Evolutionary conservation across 2,888 invertebrate species (phyloP).

Genomic region (Himalopsyche anomala): DNA sequence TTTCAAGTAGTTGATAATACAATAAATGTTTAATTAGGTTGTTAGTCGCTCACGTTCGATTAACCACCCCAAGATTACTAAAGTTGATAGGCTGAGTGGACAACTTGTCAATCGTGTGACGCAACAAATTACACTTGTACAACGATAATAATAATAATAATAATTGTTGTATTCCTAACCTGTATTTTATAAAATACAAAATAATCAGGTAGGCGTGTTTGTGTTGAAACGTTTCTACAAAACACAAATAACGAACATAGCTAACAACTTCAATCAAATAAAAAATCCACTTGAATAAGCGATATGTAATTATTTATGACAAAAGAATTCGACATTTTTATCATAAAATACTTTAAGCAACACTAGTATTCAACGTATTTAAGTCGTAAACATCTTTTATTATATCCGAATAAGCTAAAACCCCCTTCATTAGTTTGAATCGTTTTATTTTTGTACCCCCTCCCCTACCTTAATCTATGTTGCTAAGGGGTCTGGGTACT

Average conservation of each 20-base stretch:
- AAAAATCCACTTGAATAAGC: slow-evolving; percentile 4
- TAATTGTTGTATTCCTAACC: slow-evolving; percentile 38
- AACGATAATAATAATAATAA: slow-evolving; percentile 49
- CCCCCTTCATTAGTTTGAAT: too few species aligned
- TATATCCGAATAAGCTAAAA: too few species aligned
- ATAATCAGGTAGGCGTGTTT: slow-evolving; percentile 43
- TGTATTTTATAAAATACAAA: slow-evolving; percentile 37
- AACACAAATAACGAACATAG: slow-evolving; percentile 31
- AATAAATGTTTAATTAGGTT: too few species aligned
- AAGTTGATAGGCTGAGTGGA: slow-evolving; percentile 45
- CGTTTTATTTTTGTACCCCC: too few species aligned
- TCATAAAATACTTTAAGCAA: too few species aligned
- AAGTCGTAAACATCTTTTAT: too few species aligned
- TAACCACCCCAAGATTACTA: not conserved
- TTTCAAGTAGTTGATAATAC: too few species aligned
- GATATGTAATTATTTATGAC: not conserved
- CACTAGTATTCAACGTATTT: too few species aligned
- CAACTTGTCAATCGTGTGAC: slow-evolving; percentile 50
- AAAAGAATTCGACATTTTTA: too few species aligned
- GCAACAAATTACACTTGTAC: slow-evolving; percentile 52
- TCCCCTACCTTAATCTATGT: too few species aligned
- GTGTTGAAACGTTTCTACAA: slow-evolving; percentile 29
- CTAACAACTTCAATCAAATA: not conserved
- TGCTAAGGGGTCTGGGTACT: too few species aligned
- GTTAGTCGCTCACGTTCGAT: not conserved